A percentile compares a stretch with the other conserved stretches of the same genome.
Conservation (phyloP, 1,140 invertebrate genomes). For the Papilio xuthus region DNA sequence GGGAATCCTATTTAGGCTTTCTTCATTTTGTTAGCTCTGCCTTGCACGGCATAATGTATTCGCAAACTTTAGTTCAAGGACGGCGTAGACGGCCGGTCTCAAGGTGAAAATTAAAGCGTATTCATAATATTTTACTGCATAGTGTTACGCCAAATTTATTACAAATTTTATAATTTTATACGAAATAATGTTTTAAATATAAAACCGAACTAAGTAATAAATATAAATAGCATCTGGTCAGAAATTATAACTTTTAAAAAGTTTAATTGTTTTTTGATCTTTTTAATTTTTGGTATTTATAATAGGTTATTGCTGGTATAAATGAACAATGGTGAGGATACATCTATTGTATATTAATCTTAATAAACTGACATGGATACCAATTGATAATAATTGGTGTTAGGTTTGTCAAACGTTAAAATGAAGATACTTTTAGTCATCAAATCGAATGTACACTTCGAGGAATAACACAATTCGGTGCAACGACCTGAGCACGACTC, state of each 20-base stretch:
- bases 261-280: neutral
- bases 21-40: neutral
- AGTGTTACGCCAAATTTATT: neutral
- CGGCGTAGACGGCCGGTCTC: neutral
- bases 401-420: conserved; percentile 13
- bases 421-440: conserved; percentile 15
- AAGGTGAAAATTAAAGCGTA: neutral
- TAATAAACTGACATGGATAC: neutral
- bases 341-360: neutral
- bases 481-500: conserved; percentile 26
- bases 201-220: neutral
- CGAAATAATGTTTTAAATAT: neutral
- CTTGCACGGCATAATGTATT: conserved; percentile 12
- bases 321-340: neutral
- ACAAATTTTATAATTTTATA: neutral
- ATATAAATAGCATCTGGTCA: neutral
- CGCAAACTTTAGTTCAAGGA: conserved; percentile 4
- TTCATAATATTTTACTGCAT: conserved; percentile 1
- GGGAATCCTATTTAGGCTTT: neutral
- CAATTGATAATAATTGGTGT: neutral
- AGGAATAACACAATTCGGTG: conserved; percentile 33
- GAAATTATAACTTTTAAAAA: neutral
- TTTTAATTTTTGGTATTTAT: too few species aligned
- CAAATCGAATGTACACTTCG: conserved; percentile 28
- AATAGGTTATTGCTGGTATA: neutral